A percentile compares a stretch with the other conserved stretches of the same genome.
phyloP scores from a whole-genome alignment of 2,113 vertebrate species.

The Sinocyclocheilus maitianheensis region DNA sequence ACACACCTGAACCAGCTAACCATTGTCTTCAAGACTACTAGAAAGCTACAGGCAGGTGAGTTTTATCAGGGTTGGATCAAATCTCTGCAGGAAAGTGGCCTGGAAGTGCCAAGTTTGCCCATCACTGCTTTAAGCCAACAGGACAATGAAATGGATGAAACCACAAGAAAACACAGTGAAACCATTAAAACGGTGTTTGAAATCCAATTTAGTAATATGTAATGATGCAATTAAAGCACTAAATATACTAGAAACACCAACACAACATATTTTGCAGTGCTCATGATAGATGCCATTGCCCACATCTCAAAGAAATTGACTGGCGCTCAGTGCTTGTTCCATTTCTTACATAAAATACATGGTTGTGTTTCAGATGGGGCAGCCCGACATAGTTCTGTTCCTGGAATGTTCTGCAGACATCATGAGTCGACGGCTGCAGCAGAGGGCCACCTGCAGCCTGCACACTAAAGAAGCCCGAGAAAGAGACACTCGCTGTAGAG shows the following conservation, averaged over 20 bases:
- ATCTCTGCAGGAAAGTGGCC: no score
- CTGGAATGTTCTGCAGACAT: slow-evolving; percentile 85
- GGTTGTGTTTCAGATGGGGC: slow-evolving; percentile 76
- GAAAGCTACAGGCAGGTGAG: no score
- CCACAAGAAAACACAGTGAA: no score
- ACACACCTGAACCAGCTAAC: no score
- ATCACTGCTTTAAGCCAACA: background rate
- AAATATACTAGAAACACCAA: no score
- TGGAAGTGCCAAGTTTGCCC: no score
- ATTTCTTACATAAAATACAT: background rate
- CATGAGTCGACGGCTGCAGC: slow-evolving; percentile 79
- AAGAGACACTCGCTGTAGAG: slow-evolving; percentile 63
- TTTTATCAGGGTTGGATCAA: no score
- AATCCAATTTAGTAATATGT: background rate
- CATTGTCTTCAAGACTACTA: no score
- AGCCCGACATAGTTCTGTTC: slow-evolving; percentile 82
- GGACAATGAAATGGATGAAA: background rate
- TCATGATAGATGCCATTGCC: background rate
- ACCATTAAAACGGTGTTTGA: no score
- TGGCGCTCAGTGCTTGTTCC: background rate
- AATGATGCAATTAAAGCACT: background rate
- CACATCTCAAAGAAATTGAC: background rate
- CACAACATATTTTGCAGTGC: background rate
- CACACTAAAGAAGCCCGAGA: slow-evolving; percentile 41
- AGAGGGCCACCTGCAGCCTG: slow-evolving; percentile 61